Evolutionary conservation across 2,113 vertebrate species (phyloP).

Genomic region (Vulpes ferrilata): DNA sequence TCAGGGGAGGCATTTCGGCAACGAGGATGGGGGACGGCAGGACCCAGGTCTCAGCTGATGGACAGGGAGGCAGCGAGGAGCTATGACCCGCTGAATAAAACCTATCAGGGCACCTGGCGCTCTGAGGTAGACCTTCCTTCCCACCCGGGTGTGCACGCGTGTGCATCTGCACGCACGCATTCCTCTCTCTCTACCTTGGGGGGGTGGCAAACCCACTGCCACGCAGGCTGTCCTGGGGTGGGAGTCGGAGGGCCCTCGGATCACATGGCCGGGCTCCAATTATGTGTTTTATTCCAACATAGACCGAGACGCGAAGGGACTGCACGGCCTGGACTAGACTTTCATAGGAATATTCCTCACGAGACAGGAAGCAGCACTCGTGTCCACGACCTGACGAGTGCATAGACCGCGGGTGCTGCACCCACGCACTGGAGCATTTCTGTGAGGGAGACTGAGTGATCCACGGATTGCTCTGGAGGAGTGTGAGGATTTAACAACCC

Average conservation of each 20-base stretch:
- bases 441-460: not conserved
- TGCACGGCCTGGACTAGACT: rapidly evolving
- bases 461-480: not conserved
- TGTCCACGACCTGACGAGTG: no score
- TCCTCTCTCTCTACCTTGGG: no score
- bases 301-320: rapidly evolving
- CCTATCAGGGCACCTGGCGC: not conserved
- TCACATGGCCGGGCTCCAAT: not conserved
- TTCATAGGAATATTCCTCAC: rapidly evolving
- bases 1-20: not conserved
- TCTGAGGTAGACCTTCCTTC: not conserved
- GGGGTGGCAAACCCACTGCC: not conserved
- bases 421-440: not conserved
- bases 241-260: not conserved
- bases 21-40: not conserved
- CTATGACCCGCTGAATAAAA: not conserved
- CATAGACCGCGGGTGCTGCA: rapidly evolving
- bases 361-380: not conserved
- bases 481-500: no score
- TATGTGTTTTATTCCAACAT: not conserved
- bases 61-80: not conserved
- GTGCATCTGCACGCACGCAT: no score
- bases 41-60: not conserved
- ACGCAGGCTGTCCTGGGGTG: rapidly evolving
- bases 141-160: not conserved